These are phyloP conservation scores for Myathropa florea DNA, from an alignment of 2,888 invertebrate genomes.

Conservation along the genomic window DNA sequence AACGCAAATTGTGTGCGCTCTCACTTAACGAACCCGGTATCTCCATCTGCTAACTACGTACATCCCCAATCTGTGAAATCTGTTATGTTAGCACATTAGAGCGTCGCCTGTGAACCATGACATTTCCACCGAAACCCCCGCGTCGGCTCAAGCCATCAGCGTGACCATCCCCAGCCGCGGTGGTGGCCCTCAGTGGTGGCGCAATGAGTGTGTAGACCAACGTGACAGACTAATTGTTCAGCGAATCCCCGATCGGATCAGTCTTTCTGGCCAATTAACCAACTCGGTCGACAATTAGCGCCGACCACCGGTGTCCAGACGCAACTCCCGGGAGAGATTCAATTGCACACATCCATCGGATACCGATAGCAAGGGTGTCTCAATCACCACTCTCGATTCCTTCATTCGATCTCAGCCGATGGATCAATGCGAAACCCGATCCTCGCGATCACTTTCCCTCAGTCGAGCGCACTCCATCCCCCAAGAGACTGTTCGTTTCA, in stretches of 20 bases:
- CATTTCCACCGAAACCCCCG: neutral
- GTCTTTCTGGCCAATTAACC: conserved; percentile 26
- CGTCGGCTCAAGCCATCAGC: neutral
- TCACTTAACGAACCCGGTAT: too few relatives aligned
- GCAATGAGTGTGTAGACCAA: neutral
- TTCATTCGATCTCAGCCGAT: neutral
- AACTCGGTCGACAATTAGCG: conserved; percentile 35
- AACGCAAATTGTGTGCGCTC: neutral
- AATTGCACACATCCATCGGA: conserved; percentile 1
- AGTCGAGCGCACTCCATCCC: neutral
- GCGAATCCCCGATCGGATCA: neutral
- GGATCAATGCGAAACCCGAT: conserved; percentile 19
- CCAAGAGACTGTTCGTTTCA: neutral
- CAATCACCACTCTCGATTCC: conserved; percentile 11
- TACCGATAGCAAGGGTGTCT: neutral
- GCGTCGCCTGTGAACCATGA: neutral
- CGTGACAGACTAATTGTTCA: conserved; percentile 13
- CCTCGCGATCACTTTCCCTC: conserved; percentile 33
- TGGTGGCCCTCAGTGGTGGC: neutral
- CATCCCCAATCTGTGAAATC: neutral
- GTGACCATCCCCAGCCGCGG: neutral
- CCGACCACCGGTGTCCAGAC: neutral
- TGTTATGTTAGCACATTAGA: neutral
- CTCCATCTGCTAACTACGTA: neutral
- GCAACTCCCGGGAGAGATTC: neutral